These are phyloP conservation scores for Diploscapter pachys DNA, from an alignment of 1,140 invertebrate species.

Conservation along the genomic window DNA sequence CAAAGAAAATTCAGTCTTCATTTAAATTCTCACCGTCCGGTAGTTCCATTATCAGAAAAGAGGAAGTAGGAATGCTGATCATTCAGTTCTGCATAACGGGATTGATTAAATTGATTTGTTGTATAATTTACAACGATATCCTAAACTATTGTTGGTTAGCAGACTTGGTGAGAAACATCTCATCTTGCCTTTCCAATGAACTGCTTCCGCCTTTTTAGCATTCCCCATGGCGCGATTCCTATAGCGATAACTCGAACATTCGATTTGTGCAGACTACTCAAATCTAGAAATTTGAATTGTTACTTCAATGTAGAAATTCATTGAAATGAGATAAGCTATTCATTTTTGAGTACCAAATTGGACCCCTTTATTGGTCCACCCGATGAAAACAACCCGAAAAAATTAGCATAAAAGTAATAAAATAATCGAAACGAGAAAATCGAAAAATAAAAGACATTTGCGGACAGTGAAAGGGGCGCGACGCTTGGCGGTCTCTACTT, in stretches of 20 bases:
- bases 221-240: slow-evolving; percentile 95
- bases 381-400: too few relatives aligned
- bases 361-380: too few relatives aligned
- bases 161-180: not conserved
- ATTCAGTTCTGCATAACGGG: slow-evolving; percentile 84
- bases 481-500: too few relatives aligned
- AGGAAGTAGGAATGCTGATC: slow-evolving; percentile 93
- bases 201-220: slow-evolving; percentile 87
- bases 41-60: slow-evolving; percentile 90
- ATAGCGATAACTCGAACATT: slow-evolving; percentile 63
- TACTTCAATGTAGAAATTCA: not conserved
- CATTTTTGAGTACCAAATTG: too few relatives aligned
- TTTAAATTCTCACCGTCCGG: slow-evolving; percentile 64
- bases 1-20: not conserved
- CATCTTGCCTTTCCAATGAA: slow-evolving; percentile 68
- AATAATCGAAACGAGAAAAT: too few relatives aligned
- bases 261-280: not conserved
- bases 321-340: too few relatives aligned
- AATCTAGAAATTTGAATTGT: not conserved
- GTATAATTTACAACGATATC: slow-evolving; percentile 27
- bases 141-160: slow-evolving; percentile 36
- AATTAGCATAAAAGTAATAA: too few relatives aligned
- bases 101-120: slow-evolving; percentile 60
- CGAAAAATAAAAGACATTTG: too few relatives aligned
- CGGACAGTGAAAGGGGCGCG: too few relatives aligned